Percentiles rank a stretch among this genome's conserved stretches.
Conservation (phyloP, 2,113 vertebrate genomes). For the Zosterops hypoxanthus region DNA sequence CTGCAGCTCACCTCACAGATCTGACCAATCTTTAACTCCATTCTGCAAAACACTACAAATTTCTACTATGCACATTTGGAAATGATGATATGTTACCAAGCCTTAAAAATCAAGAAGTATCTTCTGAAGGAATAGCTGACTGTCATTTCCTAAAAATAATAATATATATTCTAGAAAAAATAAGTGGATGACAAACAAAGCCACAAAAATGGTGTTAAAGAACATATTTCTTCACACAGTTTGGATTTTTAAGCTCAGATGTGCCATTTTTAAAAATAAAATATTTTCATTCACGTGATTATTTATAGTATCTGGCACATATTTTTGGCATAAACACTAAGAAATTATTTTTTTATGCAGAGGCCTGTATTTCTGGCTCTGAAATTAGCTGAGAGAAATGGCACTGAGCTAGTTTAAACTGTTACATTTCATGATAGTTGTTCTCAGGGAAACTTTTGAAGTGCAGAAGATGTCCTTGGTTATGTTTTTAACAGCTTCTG, state of each 20-base stretch:
- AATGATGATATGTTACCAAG: neutral
- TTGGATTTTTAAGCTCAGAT: neutral
- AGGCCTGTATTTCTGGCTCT: neutral
- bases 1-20: neutral
- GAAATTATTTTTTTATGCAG: neutral
- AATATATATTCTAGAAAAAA: neutral
- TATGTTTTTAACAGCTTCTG: neutral
- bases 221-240: neutral
- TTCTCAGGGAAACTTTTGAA: neutral
- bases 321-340: neutral
- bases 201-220: neutral
- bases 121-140: neutral
- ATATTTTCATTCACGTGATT: neutral
- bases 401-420: neutral
- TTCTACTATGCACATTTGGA: neutral
- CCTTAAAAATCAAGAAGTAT: neutral
- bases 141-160: neutral
- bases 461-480: neutral
- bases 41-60: neutral
- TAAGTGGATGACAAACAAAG: fast-evolving
- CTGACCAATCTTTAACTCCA: neutral
- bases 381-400: neutral
- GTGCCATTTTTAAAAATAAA: neutral
- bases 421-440: neutral
- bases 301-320: neutral